Percentiles rank a stretch among this genome's conserved stretches.
These are phyloP conservation scores for Mystacides longicornis DNA, from an alignment of 2,888 invertebrate genomes.

Conservation along the genomic window DNA sequence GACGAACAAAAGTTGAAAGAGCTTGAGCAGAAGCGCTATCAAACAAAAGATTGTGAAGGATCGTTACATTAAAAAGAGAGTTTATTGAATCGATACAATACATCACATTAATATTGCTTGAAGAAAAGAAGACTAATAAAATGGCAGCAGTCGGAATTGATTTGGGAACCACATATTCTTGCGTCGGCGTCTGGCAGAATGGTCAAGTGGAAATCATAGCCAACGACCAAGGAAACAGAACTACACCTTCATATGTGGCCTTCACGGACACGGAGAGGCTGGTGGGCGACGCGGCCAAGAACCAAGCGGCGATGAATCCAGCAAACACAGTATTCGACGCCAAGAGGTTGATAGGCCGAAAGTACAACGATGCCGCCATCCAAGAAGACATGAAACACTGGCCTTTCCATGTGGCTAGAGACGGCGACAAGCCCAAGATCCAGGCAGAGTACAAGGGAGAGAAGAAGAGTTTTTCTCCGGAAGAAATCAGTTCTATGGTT, in stretches of 20 bases:
- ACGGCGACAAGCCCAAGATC: slow-evolving; percentile 59
- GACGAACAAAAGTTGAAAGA: neutral
- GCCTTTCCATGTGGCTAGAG: slow-evolving; percentile 66
- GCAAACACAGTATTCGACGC: slow-evolving; percentile 66
- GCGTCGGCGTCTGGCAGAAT: slow-evolving; percentile 79
- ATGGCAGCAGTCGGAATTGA: slow-evolving; percentile 63
- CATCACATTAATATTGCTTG: too few species aligned
- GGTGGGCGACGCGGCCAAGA: slow-evolving; percentile 82
- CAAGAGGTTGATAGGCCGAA: slow-evolving; percentile 73
- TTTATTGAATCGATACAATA: neutral
- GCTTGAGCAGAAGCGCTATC: neutral
- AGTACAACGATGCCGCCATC: slow-evolving; percentile 66
- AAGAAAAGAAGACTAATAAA: neutral
- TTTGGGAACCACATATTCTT: slow-evolving; percentile 83
- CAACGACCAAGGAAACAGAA: slow-evolving; percentile 83
- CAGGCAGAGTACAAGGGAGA: slow-evolving; percentile 61
- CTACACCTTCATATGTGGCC: slow-evolving; percentile 82
- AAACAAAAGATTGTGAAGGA: neutral
- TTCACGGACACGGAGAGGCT: slow-evolving; percentile 79
- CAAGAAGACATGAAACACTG: slow-evolving; percentile 76
- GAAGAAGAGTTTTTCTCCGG: slow-evolving; percentile 56
- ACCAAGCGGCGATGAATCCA: slow-evolving; percentile 73
- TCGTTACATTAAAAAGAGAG: neutral
- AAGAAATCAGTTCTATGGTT: slow-evolving; percentile 66
- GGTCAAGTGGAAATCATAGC: slow-evolving; percentile 79